Percentiles rank a stretch among this genome's conserved stretches.
Conservation (phyloP, 2,113 vertebrate species). For the Neogale vison region DNA sequence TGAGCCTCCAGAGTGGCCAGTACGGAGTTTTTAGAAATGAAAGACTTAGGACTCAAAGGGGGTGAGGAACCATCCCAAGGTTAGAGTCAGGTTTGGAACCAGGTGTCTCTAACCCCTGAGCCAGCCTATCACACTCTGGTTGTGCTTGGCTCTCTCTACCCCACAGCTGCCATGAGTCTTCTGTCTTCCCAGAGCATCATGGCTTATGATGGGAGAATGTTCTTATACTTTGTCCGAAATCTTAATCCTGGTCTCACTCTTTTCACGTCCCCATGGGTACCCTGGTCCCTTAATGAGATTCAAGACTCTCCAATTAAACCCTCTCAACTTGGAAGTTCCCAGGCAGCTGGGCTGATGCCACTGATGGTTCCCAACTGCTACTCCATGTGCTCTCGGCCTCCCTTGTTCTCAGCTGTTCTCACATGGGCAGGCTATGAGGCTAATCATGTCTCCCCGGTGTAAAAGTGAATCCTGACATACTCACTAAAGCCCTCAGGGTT, state of each 20-base stretch:
- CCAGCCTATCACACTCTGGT: neutral
- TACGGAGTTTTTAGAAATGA: neutral
- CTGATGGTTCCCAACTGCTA: conserved; percentile 40
- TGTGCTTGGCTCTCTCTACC: neutral
- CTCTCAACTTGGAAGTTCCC: neutral
- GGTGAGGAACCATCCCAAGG: neutral
- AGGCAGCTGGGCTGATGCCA: conserved; percentile 6
- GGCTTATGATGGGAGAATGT: neutral
- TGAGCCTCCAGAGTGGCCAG: neutral
- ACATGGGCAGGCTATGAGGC: neutral
- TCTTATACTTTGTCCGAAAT: neutral
- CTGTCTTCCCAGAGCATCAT: neutral
- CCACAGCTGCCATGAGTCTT: rapidly evolving
- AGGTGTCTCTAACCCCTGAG: neutral
- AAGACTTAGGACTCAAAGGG: neutral
- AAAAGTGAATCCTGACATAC: conserved; percentile 33
- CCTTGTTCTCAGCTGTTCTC: conserved; percentile 42
- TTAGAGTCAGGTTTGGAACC: neutral
- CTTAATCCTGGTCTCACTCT: neutral
- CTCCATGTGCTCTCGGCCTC: neutral
- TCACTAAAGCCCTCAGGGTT: neutral
- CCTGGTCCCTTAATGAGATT: neutral
- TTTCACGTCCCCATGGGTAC: neutral
- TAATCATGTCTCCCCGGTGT: neutral
- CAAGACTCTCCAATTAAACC: neutral